Conservation (phyloP, 2,797 vertebrate species). For the Gadopsis bispinosus region DNA sequence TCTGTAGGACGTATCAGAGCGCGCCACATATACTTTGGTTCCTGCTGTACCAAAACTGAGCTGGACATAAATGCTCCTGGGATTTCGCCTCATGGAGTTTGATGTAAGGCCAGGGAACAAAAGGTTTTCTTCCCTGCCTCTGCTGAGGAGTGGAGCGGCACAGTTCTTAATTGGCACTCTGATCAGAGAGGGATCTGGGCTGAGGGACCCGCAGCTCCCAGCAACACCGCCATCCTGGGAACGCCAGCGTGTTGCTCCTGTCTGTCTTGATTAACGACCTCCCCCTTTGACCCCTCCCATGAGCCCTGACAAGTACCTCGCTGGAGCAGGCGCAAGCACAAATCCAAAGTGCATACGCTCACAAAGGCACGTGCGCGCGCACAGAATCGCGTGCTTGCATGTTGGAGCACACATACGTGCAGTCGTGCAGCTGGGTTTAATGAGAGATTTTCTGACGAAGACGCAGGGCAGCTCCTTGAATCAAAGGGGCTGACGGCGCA, state of each 20-base stretch:
- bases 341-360: slow-evolving; percentile 47
- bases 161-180: slow-evolving; percentile 75
- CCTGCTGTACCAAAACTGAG: slow-evolving; percentile 26
- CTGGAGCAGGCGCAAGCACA: slow-evolving; percentile 52
- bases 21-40: slow-evolving; percentile 30
- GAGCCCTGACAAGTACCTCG: slow-evolving; percentile 64
- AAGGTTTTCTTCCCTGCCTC: slow-evolving; percentile 68
- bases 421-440: slow-evolving; percentile 50
- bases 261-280: slow-evolving; percentile 81
- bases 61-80: slow-evolving; percentile 57
- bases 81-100: slow-evolving; percentile 45
- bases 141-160: slow-evolving; percentile 51
- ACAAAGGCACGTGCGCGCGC: slow-evolving; percentile 5
- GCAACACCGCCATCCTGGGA: slow-evolving; percentile 60
- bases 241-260: slow-evolving; percentile 64
- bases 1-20: neutral
- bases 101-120: slow-evolving; percentile 71
- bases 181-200: slow-evolving; percentile 71
- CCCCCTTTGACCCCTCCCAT: slow-evolving; percentile 73
- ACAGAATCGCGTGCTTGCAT: neutral
- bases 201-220: slow-evolving; percentile 58
- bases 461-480: slow-evolving; percentile 40
- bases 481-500: slow-evolving; percentile 43
- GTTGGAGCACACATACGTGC: neutral
- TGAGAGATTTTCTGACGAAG: slow-evolving; percentile 33